phyloP scores from a whole-genome alignment of 2,113 vertebrate species.

The Sisor rabdophorus region DNA sequence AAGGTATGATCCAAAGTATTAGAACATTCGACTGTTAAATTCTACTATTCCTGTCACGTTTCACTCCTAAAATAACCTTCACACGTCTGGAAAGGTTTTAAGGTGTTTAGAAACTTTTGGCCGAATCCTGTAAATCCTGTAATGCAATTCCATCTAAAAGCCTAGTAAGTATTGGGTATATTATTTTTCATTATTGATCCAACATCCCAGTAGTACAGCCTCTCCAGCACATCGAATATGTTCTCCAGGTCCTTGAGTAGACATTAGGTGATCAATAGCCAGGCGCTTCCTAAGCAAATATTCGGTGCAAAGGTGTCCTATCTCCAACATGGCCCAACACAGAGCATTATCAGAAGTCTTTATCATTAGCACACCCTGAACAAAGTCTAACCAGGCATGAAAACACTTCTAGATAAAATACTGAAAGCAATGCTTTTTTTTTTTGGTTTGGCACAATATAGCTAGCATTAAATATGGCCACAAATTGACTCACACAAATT shows the following conservation, averaged over 20 bases:
- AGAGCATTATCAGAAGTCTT: conserved; percentile 2
- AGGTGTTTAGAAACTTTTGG: too few relatives aligned
- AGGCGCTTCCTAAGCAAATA: conserved; percentile 26
- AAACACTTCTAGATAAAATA: background rate
- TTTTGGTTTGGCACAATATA: background rate
- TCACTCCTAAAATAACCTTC: too few relatives aligned
- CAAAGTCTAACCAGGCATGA: conserved; percentile 40
- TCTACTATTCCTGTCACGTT: too few relatives aligned
- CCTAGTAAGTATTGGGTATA: background rate
- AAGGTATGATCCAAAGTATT: too few relatives aligned
- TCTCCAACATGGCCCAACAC: conserved; percentile 10
- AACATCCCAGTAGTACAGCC: background rate
- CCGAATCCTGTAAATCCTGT: background rate
- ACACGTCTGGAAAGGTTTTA: too few relatives aligned
- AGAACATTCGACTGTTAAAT: too few relatives aligned
- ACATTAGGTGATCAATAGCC: background rate
- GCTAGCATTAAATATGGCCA: background rate
- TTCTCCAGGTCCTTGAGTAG: background rate
- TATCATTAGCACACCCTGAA: background rate
- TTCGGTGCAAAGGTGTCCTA: conserved; percentile 15
- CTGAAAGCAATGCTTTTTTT: background rate
- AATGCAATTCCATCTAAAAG: background rate
- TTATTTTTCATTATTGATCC: background rate
- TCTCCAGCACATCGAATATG: background rate
- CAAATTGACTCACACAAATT: background rate